These are phyloP conservation scores for Plotosus lineatus DNA, from an alignment of 2,113 vertebrate genomes.

Conservation along the genomic window DNA sequence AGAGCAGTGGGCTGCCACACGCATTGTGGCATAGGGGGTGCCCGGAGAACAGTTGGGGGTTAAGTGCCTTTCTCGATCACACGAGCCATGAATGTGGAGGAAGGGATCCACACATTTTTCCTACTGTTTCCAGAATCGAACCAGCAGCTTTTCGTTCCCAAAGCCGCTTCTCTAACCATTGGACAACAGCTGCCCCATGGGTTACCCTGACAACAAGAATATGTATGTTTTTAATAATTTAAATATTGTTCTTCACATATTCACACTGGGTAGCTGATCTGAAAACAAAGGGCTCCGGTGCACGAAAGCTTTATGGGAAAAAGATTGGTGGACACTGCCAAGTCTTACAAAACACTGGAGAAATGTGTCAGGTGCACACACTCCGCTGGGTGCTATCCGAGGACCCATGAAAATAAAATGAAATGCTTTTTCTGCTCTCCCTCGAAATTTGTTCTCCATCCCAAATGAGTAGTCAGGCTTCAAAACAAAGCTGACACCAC, in stretches of 20 bases:
- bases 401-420: constrained; percentile 37
- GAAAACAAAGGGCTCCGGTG: constrained; percentile 37
- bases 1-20: too few species aligned
- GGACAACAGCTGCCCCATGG: not conserved
- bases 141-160: too few species aligned
- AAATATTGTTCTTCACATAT: constrained; percentile 22
- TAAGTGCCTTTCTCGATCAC: too few species aligned
- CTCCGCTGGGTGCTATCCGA: constrained; percentile 38
- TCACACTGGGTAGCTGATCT: not conserved
- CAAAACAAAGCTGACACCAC: constrained; percentile 41
- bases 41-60: too few species aligned
- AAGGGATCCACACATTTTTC: too few species aligned
- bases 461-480: constrained; percentile 37
- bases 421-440: constrained; percentile 45
- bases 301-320: constrained; percentile 48
- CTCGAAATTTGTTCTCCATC: constrained; percentile 32
- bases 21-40: too few species aligned
- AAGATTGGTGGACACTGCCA: constrained; percentile 39
- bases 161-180: too few species aligned
- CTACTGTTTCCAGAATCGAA: too few species aligned
- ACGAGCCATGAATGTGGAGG: too few species aligned
- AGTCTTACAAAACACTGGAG: constrained; percentile 49
- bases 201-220: constrained; percentile 13
- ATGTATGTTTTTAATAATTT: constrained; percentile 15
- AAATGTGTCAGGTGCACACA: constrained; percentile 30